Evolutionary conservation across 2,888 invertebrate genomes (phyloP).

Genomic region (Keiferia lycopersicella): DNA sequence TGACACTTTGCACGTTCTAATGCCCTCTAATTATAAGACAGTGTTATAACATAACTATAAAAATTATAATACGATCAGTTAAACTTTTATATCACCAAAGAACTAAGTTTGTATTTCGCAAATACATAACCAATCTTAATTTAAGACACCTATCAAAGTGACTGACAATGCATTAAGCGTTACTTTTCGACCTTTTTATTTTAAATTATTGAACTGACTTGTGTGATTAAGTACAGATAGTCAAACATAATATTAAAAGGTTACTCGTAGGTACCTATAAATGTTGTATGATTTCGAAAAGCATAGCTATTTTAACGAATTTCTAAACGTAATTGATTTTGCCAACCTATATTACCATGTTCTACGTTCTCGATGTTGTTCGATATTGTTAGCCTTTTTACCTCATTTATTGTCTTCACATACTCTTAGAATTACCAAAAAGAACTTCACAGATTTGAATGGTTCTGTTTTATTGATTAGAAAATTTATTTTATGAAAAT

Average conservation of each 20-base stretch:
- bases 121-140: slow-evolving; percentile 27
- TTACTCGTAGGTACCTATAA: neutral
- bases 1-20: too few species aligned
- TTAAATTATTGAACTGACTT: slow-evolving; percentile 29
- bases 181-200: slow-evolving; percentile 34
- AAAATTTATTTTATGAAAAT: too few species aligned
- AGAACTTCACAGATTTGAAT: too few species aligned
- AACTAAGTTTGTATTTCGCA: slow-evolving; percentile 8
- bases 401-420: too few species aligned
- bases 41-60: too few species aligned
- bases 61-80: too few species aligned
- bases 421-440: too few species aligned
- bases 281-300: neutral
- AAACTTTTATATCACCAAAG: too few species aligned
- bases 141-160: slow-evolving; percentile 50
- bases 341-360: neutral
- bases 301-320: neutral
- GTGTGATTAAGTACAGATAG: slow-evolving; percentile 22
- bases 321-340: neutral
- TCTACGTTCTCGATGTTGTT: too few species aligned
- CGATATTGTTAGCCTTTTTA: too few species aligned
- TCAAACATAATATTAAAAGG: slow-evolving; percentile 11
- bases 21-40: too few species aligned
- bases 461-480: too few species aligned
- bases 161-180: slow-evolving; percentile 62